Evolutionary conservation across 2,113 vertebrate species (phyloP).

Genomic region (Elephantulus edwardii): DNA sequence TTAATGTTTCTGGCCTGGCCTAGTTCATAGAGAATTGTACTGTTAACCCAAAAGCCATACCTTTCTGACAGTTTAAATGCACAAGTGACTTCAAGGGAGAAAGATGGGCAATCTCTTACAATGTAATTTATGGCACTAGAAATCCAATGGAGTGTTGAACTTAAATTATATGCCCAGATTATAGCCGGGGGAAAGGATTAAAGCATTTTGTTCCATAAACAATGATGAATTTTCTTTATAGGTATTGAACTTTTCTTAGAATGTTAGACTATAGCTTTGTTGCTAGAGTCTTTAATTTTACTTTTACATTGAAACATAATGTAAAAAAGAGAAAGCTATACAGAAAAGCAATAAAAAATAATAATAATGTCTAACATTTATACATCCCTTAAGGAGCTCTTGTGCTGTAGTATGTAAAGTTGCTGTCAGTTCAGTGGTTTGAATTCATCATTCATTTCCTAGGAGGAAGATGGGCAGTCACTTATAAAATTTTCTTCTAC

Average conservation of each 20-base stretch:
- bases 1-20: background rate
- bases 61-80: no score
- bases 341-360: background rate
- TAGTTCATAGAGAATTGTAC: background rate
- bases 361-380: background rate
- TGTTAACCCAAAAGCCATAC: no score
- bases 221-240: background rate
- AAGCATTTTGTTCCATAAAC: background rate
- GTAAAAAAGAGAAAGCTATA: background rate
- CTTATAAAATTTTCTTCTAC: constrained; percentile 16
- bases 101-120: background rate
- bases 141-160: no score
- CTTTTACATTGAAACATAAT: background rate
- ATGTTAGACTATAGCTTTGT: background rate
- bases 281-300: background rate
- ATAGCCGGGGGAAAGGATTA: background rate
- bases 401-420: no score
- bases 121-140: no score
- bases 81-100: no score
- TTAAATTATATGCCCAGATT: background rate
- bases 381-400: background rate
- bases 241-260: background rate
- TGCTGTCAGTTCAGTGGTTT: no score
- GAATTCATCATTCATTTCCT: no score
- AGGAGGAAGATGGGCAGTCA: background rate